Evolutionary conservation across 2,888 invertebrate species (phyloP).

Genomic region (Xylota sylvarum): DNA sequence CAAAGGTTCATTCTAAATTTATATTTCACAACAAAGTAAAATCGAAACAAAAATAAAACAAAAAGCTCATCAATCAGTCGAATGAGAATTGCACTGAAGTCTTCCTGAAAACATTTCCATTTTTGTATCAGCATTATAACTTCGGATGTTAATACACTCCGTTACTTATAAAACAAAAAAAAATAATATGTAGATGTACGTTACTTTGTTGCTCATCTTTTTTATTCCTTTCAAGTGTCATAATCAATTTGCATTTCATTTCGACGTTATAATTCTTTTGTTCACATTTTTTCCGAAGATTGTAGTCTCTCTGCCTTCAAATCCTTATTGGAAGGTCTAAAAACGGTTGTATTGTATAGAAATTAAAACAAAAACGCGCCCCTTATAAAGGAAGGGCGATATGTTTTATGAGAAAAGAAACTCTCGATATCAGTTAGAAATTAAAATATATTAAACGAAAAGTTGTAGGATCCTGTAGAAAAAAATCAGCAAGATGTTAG

Average conservation of each 20-base stretch:
- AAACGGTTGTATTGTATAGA: constrained; percentile 75
- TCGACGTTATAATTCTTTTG: constrained; percentile 34
- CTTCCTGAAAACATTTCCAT: constrained; percentile 76
- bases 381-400: background rate
- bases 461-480: constrained; percentile 1
- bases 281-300: constrained; percentile 26
- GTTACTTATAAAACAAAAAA: constrained; percentile 9
- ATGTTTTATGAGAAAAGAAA: constrained; percentile 7
- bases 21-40: constrained; percentile 21
- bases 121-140: constrained; percentile 57
- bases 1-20: constrained; percentile 54
- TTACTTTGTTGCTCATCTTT: constrained; percentile 19
- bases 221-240: constrained; percentile 56
- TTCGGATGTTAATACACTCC: constrained; percentile 25
- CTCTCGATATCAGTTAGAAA: constrained; percentile 29
- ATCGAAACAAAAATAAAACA: constrained; percentile 24
- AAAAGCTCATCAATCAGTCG: constrained; percentile 68
- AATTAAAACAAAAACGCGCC: constrained; percentile 8
- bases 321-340: constrained; percentile 28
- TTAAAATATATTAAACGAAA: background rate
- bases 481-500: constrained; percentile 28
- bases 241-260: constrained; percentile 61
- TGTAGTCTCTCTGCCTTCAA: constrained; percentile 41
- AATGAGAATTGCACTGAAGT: constrained; percentile 72
- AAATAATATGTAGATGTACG: constrained; percentile 1